These are phyloP conservation scores for Portunus trituberculatus DNA, from an alignment of 1,140 invertebrate species.

Conservation along the genomic window DNA sequence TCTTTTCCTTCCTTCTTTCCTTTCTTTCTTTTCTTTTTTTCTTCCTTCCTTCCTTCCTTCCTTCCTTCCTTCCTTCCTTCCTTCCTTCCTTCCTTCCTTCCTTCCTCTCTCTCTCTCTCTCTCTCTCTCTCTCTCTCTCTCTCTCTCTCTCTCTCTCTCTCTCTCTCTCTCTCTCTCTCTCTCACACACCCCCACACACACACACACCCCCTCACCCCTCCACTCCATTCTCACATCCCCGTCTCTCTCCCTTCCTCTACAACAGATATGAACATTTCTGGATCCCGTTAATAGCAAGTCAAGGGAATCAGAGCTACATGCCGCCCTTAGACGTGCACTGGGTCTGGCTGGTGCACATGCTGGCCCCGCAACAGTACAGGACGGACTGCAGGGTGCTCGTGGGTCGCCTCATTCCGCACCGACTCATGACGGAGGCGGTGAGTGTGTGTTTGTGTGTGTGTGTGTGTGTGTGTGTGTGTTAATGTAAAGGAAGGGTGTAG, in stretches of 20 bases:
- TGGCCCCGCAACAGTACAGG: slow-evolving; percentile 69
- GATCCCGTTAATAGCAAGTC: slow-evolving; percentile 38
- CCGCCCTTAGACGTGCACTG: slow-evolving; percentile 72
- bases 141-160: slow-evolving; percentile 8
- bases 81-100: neutral
- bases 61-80: neutral
- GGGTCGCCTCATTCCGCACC: slow-evolving; percentile 46
- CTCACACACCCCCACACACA: neutral
- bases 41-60: neutral
- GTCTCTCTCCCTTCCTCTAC: neutral
- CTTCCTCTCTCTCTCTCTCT: neutral
- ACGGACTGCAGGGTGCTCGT: slow-evolving; percentile 35
- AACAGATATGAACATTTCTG: slow-evolving; percentile 60
- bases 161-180: neutral
- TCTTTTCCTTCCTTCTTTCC: neutral
- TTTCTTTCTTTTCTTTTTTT: neutral
- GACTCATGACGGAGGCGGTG: slow-evolving; percentile 59
- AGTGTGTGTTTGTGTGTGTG: too few species aligned
- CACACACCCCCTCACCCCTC: neutral
- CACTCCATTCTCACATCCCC: neutral
- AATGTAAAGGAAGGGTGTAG: neutral
- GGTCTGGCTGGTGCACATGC: slow-evolving; percentile 76
- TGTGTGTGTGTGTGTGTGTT: neutral
- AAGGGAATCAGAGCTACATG: neutral
- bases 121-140: neutral